Base-by-base conservation (phyloP, 1,140 invertebrate genomes). In the Nixonia krombeini region DNA sequence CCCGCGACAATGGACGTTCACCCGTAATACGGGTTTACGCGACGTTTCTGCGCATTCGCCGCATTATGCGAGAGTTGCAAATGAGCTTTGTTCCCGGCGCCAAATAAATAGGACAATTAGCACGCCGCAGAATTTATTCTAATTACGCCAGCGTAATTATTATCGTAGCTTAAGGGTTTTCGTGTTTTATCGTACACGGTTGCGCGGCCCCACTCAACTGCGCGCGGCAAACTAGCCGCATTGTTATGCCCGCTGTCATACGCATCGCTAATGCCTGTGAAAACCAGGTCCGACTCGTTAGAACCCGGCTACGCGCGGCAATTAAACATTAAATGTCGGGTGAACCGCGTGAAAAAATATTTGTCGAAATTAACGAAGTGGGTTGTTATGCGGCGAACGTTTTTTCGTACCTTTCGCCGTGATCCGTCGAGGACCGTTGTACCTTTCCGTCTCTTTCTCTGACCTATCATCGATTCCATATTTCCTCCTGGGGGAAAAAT, bases 101-200 rank as follows among this genome's bases (percentile, higher is more conserved):
- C 46, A 25, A 74, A 78, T 75, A 76, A 78, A 74, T 77, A 72
- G 70, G 52, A 71, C 70, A 80, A 76, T 78, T 77, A 80, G 72
- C 66, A 31, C 37, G 52, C 61, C 58, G 59, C 62, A 46, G 56
- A 70, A 78, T 75, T 78, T 80, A 78, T 77, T 75, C 68, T 76
- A 79, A 80, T 78, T 78, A 75, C 62, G 49, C 38, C 23, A 41
- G 40, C 66, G 67, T 74, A 78, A 79, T 79, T 78, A 77, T 77
- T 71, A 77, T 74, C 72, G 67, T 64, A 57, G 70, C 71, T 76
- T 74, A 74, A 74, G 68, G 59, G 59, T 69, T 46, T 69, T 67
- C 51, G 25, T 51, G 50, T 67, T 65, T 69, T 74, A 71, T 74
- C 53, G 61, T 29, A 18, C 17, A 50, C 46, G 31, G 50, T 51